Conservation (phyloP, 2,113 vertebrate genomes). For the Hippocampus comes region DNA sequence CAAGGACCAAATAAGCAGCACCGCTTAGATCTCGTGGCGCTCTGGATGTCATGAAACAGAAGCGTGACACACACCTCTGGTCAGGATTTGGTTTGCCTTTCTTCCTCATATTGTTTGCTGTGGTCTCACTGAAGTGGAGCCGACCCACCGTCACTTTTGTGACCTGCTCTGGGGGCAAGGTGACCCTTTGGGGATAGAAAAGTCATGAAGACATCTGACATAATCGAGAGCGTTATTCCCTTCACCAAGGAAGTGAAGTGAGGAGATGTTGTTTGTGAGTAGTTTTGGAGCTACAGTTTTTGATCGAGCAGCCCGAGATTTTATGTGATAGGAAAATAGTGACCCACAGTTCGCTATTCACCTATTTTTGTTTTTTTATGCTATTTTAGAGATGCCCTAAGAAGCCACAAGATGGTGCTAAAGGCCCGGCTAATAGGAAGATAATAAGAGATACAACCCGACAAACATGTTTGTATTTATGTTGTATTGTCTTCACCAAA, state of each 20-base stretch:
- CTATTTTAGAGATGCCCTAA: too few species aligned
- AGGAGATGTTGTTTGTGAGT: neutral
- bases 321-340: too few species aligned
- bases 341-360: too few species aligned
- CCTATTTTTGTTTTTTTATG: too few species aligned
- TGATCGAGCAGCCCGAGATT: neutral
- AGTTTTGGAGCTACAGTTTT: neutral
- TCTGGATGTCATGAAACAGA: neutral
- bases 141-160: conserved; percentile 96
- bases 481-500: too few species aligned
- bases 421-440: too few species aligned
- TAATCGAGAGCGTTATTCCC: neutral
- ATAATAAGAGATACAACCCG: too few species aligned
- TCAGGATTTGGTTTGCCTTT: conserved; percentile 98
- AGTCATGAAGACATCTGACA: neutral
- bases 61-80: conserved; percentile 79
- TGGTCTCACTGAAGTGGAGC: conserved; percentile 97
- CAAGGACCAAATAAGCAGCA: conserved; percentile 14
- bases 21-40: neutral
- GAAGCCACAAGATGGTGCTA: too few species aligned
- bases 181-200: conserved; percentile 75
- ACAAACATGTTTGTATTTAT: too few species aligned
- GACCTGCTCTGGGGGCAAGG: conserved; percentile 91
- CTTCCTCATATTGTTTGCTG: conserved; percentile 98
- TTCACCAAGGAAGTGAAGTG: neutral